Evolutionary conservation across 2,113 vertebrate genomes (phyloP).

Genomic region (Psammodynastes pulverulentus): DNA sequence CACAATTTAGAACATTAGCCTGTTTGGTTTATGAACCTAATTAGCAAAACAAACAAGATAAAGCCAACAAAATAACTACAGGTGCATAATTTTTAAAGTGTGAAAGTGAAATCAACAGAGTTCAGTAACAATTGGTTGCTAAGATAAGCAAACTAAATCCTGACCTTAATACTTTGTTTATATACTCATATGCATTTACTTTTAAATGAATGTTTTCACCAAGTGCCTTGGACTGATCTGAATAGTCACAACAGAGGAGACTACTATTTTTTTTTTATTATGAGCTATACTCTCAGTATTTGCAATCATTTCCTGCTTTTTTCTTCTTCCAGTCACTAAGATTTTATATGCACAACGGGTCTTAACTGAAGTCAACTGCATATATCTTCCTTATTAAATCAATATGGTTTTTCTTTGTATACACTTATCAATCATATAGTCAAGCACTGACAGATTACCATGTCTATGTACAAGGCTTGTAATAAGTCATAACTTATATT

Average conservation of each 20-base stretch:
- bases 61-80: background rate
- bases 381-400: background rate
- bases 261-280: background rate
- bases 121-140: background rate
- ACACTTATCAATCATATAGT: background rate
- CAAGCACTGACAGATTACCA: background rate
- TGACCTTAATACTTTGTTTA: background rate
- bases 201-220: background rate
- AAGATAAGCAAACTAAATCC: background rate
- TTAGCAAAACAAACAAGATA: slow-evolving; percentile 1
- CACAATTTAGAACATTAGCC: background rate
- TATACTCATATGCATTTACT: background rate
- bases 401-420: background rate
- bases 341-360: background rate
- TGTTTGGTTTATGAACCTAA: background rate
- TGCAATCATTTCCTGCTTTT: background rate
- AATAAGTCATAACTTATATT: background rate
- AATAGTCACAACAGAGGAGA: background rate
- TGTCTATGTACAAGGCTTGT: background rate
- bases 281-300: background rate
- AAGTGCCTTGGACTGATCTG: background rate
- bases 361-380: background rate
- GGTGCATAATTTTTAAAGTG: background rate
- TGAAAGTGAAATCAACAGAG: background rate
- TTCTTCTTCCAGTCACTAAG: background rate